These are phyloP conservation scores for Scyliorhinus canicula DNA, from an alignment of 2,797 vertebrate species.

Conservation along the genomic window DNA sequence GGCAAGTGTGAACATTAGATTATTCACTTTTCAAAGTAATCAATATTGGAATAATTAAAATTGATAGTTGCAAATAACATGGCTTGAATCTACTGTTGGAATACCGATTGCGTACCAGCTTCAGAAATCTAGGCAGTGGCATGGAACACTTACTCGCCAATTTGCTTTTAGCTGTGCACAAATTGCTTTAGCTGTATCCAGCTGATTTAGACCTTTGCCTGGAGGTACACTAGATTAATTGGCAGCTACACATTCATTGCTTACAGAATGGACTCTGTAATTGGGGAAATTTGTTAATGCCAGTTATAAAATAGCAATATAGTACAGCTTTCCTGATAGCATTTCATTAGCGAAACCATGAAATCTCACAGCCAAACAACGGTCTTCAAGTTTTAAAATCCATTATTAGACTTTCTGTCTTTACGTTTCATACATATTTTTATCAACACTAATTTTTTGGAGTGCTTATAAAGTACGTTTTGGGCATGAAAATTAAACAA, in stretches of 20 bases:
- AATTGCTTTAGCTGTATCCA: conserved; percentile 74
- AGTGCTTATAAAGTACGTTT: background rate
- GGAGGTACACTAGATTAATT: conserved; percentile 73
- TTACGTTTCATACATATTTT: background rate
- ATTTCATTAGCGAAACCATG: conserved; percentile 59
- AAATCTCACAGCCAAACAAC: conserved; percentile 48
- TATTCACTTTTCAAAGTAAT: conserved; percentile 69
- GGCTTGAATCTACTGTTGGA: conserved; percentile 63
- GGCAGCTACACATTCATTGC: conserved; percentile 66
- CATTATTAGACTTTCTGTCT: background rate
- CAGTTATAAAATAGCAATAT: conserved; percentile 71
- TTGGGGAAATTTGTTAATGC: conserved; percentile 71
- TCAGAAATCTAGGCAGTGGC: conserved; percentile 63
- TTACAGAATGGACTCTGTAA: conserved; percentile 74
- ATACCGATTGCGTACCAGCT: conserved; percentile 70
- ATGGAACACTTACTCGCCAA: conserved; percentile 73
- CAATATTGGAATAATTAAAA: conserved; percentile 80
- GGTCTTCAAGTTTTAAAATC: conserved; percentile 47
- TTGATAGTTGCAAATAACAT: conserved; percentile 73
- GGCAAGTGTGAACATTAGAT: conserved; percentile 56
- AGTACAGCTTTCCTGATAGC: conserved; percentile 56
- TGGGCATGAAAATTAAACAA: background rate
- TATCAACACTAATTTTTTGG: background rate
- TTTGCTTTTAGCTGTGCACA: conserved; percentile 75
- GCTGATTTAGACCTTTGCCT: conserved; percentile 76